A percentile compares a stretch with the other conserved stretches of the same genome.
Conservation (phyloP, 2,113 vertebrate genomes). For the Sclerurus mexicanus region DNA sequence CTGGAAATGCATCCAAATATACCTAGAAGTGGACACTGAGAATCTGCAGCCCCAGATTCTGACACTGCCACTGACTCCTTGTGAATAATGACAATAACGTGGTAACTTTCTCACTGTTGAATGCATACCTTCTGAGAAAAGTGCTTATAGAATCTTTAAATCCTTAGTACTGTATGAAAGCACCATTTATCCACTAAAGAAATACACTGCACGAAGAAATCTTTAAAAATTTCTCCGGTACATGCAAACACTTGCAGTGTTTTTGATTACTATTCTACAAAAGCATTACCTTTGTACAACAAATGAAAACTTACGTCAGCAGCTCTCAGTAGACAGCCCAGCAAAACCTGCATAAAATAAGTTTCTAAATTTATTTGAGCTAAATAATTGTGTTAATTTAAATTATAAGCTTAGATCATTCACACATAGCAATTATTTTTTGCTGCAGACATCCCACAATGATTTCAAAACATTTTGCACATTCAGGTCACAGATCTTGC, state of each 20-base stretch:
- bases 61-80: not conserved
- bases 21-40: not conserved
- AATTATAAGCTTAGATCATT: not conserved
- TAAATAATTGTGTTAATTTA: not conserved
- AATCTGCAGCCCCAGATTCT: not conserved
- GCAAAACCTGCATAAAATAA: not conserved
- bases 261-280: not conserved
- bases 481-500: not conserved
- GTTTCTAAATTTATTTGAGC: not conserved
- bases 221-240: not conserved
- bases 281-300: not conserved
- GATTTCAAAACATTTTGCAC: not conserved
- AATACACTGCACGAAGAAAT: not conserved
- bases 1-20: not conserved
- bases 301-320: not conserved
- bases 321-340: not conserved
- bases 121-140: not conserved
- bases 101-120: not conserved
- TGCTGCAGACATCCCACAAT: not conserved
- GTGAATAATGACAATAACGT: not conserved
- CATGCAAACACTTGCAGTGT: fast-evolving
- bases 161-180: not conserved
- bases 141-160: not conserved
- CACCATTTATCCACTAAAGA: not conserved
- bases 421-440: not conserved